These are phyloP conservation scores for Sylvia borin DNA, from an alignment of 2,797 vertebrate genomes.

Conservation along the genomic window DNA sequence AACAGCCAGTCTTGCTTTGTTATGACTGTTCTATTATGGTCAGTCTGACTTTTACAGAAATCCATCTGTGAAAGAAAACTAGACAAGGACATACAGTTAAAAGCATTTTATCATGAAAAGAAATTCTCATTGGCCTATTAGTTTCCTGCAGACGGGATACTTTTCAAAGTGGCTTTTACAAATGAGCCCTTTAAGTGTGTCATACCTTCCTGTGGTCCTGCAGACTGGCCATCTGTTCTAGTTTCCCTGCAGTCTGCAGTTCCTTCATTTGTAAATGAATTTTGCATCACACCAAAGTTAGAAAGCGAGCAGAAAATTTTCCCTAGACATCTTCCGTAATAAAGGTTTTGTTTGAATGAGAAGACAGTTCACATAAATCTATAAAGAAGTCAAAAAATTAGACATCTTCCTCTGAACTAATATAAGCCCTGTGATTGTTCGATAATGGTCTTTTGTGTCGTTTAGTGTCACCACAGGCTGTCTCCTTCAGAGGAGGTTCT, in stretches of 20 bases:
- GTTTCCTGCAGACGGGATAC: neutral
- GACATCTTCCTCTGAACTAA: neutral
- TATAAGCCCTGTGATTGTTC: neutral
- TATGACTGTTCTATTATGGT: conserved; percentile 48
- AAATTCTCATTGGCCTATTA: neutral
- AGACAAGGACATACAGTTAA: conserved; percentile 21
- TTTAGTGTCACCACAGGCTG: neutral
- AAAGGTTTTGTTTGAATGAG: neutral
- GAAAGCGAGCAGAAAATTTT: neutral
- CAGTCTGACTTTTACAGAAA: conserved; percentile 62
- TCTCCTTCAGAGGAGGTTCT: neutral
- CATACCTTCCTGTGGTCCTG: neutral
- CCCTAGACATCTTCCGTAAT: neutral
- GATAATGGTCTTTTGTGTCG: neutral
- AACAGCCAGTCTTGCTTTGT: conserved; percentile 40
- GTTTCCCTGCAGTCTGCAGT: neutral
- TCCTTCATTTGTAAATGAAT: neutral
- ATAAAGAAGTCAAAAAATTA: neutral
- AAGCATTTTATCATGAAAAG: conserved; percentile 2
- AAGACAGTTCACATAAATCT: neutral
- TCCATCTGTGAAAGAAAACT: neutral
- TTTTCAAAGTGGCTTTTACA: conserved; percentile 30
- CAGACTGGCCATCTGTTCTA: conserved; percentile 28
- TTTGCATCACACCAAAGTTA: neutral
- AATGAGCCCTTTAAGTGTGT: conserved; percentile 11